These are phyloP conservation scores for Brachyrhaphis roseni DNA, from an alignment of 2,797 vertebrate species.

Conservation along the genomic window DNA sequence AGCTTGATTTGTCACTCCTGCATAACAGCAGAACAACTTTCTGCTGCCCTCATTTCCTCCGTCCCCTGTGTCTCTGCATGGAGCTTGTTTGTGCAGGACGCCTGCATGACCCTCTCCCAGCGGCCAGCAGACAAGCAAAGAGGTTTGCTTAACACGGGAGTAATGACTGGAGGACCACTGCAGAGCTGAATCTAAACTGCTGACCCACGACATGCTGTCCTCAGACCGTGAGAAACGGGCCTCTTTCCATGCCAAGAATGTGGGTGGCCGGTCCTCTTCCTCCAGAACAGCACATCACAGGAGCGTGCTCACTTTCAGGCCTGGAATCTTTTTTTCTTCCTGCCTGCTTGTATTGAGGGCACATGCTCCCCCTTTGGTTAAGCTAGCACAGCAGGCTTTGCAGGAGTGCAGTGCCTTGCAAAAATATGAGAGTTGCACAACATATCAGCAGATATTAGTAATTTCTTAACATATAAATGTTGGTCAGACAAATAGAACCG, in stretches of 20 bases:
- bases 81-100: slow-evolving; percentile 20
- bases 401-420: neutral
- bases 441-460: too few relatives aligned
- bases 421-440: neutral
- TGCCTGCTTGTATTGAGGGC: slow-evolving; percentile 21
- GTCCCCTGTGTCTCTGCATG: slow-evolving; percentile 6
- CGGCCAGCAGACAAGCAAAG: slow-evolving; percentile 36
- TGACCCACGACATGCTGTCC: slow-evolving; percentile 68
- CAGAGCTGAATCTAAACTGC: slow-evolving; percentile 55
- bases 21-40: slow-evolving; percentile 4
- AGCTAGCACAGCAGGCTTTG: neutral
- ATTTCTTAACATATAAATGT: too few relatives aligned
- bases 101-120: slow-evolving; percentile 17
- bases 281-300: slow-evolving; percentile 42
- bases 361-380: slow-evolving; percentile 6
- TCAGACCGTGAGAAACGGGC: slow-evolving; percentile 67
- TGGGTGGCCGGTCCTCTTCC: slow-evolving; percentile 59
- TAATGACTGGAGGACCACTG: slow-evolving; percentile 55
- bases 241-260: slow-evolving; percentile 63
- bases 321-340: neutral
- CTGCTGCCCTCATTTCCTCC: neutral
- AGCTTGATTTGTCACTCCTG: neutral
- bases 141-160: slow-evolving; percentile 48
- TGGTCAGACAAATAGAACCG: too few relatives aligned
- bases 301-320: slow-evolving; percentile 21